Conservation (phyloP, 2,797 vertebrate genomes). For the Crenuchus spilurus region DNA sequence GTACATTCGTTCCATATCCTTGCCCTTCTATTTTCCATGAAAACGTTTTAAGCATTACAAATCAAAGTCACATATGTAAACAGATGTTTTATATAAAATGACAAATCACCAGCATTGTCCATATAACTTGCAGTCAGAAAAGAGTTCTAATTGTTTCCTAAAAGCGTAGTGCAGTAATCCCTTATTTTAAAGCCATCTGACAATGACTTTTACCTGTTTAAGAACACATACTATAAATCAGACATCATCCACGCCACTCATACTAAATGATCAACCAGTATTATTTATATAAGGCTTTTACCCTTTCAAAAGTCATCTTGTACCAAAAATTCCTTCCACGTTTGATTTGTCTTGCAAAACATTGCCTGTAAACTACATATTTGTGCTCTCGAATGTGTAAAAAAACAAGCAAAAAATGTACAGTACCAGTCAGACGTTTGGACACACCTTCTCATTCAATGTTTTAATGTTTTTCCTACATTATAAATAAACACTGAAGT, state of each 20-base stretch:
- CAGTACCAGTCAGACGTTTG: no score
- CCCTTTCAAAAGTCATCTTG: constrained; percentile 8
- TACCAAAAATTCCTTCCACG: constrained; percentile 34
- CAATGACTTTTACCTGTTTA: background rate
- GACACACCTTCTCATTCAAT: no score
- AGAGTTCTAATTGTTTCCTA: background rate
- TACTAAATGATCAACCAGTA: background rate
- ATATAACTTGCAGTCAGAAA: background rate
- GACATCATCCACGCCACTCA: background rate
- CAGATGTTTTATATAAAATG: constrained; percentile 19
- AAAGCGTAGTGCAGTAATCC: background rate
- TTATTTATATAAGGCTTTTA: constrained; percentile 17
- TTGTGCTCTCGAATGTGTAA: constrained; percentile 36
- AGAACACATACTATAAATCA: constrained; percentile 2
- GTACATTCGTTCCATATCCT: no score
- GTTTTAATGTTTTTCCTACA: no score
- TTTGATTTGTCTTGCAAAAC: constrained; percentile 55
- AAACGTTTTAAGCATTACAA: background rate
- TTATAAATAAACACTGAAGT: no score
- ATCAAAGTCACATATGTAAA: constrained; percentile 4
- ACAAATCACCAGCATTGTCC: constrained; percentile 11
- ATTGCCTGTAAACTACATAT: constrained; percentile 38
- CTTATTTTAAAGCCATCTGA: background rate
- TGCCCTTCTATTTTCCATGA: no score
- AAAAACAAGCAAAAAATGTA: no score